Base-by-base conservation (phyloP, 2,113 vertebrate genomes). In the Cyanoliseus patagonus region DNA sequence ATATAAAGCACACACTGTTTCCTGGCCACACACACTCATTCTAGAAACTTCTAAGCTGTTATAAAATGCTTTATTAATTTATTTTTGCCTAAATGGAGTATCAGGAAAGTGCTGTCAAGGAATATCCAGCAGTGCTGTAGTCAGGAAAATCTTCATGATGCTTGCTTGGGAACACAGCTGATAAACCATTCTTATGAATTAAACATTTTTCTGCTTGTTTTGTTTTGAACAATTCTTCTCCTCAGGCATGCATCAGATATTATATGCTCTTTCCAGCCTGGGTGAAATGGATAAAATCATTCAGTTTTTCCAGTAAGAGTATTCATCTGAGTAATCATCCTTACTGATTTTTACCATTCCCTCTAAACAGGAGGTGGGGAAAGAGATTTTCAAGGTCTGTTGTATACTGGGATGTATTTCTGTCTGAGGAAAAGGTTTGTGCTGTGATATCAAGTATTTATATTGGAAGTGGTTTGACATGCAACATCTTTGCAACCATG, bases 401-500 rank as follows among this genome's bases (percentile, higher is more conserved):
- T 83, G 19, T 66, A 13, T 55, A 51, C 13, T 31, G 37, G 41
- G 41, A 24, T 52, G 2, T 55, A 18, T 53, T 90, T 87, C 22
- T 55, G 24, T 44, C 67, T 72, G 33, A 81, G 10, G 33, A 77
- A n/a, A 74, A 63, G 30, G 16, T 79, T 46, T 33, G 33, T 83
- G 51, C 28, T n/a, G 17, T 6, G 2, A 62, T 73, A 83, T 30
- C 12, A 16, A 37, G 0, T 46, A 75, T 84, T 85, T 75, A 3
- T 87, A 19, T 10, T 85, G 44, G 39, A 86, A 57, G 31, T 2
- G 1, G 11, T 66, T 55, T 66, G 61, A 12, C 3, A 6, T 52
- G 18, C 61, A 2, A 3, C 1, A 0, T 75, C 30, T 82, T 37
- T 6, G 3, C 78, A 93, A 9, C 30, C 1, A 0, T 72, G 24